Percentiles rank a stretch among this genome's conserved stretches.
Conservation (phyloP, 2,113 vertebrate species). For the Neogale vison region DNA sequence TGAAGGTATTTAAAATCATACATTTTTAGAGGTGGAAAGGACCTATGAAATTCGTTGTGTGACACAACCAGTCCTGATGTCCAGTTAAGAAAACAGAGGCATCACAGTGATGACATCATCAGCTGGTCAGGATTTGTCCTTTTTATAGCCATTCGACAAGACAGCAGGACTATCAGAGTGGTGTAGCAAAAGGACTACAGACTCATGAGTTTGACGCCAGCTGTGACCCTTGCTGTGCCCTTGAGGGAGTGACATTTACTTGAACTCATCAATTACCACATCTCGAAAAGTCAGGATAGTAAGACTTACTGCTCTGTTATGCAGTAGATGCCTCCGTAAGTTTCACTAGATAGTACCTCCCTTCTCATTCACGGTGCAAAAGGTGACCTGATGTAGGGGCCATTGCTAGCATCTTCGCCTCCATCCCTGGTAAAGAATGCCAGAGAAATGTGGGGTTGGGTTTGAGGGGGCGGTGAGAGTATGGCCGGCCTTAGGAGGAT, state of each 20-base stretch:
- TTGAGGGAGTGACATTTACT: background rate
- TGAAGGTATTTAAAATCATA: background rate
- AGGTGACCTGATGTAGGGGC: background rate
- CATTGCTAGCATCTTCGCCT: background rate
- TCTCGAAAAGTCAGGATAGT: background rate
- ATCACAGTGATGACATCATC: background rate
- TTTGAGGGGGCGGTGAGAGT: background rate
- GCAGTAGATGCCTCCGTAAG: background rate
- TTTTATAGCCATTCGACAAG: background rate
- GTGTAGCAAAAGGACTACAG: background rate
- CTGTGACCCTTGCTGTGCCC: background rate
- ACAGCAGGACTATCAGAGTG: background rate
- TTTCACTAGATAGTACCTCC: background rate
- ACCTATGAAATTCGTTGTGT: background rate
- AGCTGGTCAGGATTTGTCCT: background rate
- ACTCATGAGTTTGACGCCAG: background rate
- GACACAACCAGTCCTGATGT: background rate
- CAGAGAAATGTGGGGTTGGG: background rate
- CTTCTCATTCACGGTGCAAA: background rate
- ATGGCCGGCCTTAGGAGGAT: background rate
- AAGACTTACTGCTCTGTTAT: background rate
- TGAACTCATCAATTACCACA: background rate
- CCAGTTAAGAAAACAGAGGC: background rate
- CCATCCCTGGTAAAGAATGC: background rate
- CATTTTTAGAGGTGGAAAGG: background rate